A percentile compares a stretch with the other conserved stretches of the same genome.
These are phyloP conservation scores for Alauda arvensis DNA, from an alignment of 2,797 vertebrate genomes.

Conservation along the genomic window DNA sequence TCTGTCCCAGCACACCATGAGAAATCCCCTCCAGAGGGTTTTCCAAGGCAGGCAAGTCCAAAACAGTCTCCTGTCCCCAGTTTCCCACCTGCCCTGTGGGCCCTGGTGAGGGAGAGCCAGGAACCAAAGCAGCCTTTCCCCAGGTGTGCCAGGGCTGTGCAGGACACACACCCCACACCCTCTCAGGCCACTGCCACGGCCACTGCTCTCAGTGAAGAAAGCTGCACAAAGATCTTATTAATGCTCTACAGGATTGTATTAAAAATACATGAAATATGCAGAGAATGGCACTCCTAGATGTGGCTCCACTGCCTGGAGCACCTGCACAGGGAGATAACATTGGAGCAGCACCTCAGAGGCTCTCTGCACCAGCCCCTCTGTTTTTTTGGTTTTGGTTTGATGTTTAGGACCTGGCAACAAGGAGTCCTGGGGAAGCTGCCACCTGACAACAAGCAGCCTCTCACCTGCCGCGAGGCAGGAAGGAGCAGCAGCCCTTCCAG, in stretches of 20 bases:
- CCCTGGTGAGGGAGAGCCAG: accelerated
- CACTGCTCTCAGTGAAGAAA: accelerated
- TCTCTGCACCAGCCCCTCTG: accelerated
- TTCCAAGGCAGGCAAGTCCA: not conserved
- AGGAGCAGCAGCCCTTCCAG: not conserved
- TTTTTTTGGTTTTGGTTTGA: not conserved
- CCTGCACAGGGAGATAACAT: not conserved
- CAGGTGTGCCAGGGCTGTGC: not conserved
- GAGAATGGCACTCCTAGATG: not conserved
- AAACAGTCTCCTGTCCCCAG: accelerated
- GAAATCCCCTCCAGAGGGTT: not conserved
- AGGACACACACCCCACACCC: not conserved
- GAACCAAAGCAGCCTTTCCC: not conserved
- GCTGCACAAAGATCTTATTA: not conserved
- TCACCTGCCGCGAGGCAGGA: not conserved
- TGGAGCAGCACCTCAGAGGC: not conserved
- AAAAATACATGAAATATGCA: not conserved
- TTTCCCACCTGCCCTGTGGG: not conserved
- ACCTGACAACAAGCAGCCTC: not conserved
- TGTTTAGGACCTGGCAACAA: not conserved
- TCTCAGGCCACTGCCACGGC: accelerated
- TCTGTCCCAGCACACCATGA: accelerated
- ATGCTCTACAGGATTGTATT: not conserved
- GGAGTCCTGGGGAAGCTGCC: not conserved
- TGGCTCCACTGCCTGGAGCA: not conserved